These are phyloP conservation scores for Octopus sinensis DNA, from an alignment of 1,140 invertebrate genomes.

Conservation along the genomic window DNA sequence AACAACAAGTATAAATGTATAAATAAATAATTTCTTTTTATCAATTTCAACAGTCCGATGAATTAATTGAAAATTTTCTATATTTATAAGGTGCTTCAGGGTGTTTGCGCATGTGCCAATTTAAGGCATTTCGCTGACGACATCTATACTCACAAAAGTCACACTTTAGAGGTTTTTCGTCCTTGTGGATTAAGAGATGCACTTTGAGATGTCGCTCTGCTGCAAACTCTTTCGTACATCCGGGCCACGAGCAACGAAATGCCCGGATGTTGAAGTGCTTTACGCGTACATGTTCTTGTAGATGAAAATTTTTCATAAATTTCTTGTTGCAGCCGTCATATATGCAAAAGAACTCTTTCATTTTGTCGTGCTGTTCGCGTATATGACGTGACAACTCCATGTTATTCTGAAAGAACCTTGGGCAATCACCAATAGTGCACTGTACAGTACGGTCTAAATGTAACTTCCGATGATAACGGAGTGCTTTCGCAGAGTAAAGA, in stretches of 20 bases:
- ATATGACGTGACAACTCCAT: constrained; percentile 25
- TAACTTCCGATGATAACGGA: constrained; percentile 30
- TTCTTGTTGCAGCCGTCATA: constrained; percentile 38
- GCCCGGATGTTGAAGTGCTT: constrained; percentile 36
- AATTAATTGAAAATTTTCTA: constrained; percentile 18
- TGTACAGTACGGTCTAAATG: constrained; percentile 9
- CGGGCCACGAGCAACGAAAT: constrained; percentile 40
- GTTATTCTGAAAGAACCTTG: constrained; percentile 28
- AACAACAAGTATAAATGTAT: neutral
- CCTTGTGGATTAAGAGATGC: constrained; percentile 76
- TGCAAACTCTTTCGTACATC: constrained; percentile 42
- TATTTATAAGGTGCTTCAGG: constrained; percentile 41
- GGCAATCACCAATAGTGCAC: constrained; percentile 26
- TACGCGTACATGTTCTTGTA: constrained; percentile 40
- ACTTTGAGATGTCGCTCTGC: constrained; percentile 65
- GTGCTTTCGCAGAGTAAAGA: constrained; percentile 24
- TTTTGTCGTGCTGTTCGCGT: constrained; percentile 25
- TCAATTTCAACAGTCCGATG: constrained; percentile 3
- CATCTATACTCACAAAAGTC: constrained; percentile 60
- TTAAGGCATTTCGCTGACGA: constrained; percentile 47
- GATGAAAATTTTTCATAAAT: constrained; percentile 33
- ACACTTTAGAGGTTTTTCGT: constrained; percentile 79
- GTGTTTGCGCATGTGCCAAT: constrained; percentile 53
- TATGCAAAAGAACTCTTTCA: constrained; percentile 30
- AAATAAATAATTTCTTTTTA: constrained; percentile 10